Evolutionary conservation across 2,797 vertebrate genomes (phyloP).

Genomic region (Microcaecilia unicolor): DNA sequence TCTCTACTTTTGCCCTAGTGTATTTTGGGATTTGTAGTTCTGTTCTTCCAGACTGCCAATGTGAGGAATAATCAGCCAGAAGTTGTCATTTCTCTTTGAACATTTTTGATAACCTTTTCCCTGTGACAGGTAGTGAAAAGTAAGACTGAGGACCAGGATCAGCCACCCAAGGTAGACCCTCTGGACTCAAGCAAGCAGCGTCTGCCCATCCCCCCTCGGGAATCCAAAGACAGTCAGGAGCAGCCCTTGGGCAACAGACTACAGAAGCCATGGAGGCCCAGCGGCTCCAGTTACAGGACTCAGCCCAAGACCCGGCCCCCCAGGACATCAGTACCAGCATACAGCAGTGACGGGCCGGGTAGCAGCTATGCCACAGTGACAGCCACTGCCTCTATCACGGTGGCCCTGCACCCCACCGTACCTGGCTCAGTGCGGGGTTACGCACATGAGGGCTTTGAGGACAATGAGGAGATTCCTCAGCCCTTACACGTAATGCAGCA

Average conservation of each 20-base stretch:
- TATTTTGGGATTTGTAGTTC: no score
- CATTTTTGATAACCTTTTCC: no score
- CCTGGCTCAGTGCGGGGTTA: slow-evolving; percentile 77
- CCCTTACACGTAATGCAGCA: slow-evolving; percentile 26
- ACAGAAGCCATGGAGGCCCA: no score
- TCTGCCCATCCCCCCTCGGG: slow-evolving; percentile 44
- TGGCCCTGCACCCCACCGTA: slow-evolving; percentile 80
- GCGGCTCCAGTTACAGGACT: no score
- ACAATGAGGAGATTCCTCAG: slow-evolving; percentile 54
- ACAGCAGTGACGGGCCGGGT: slow-evolving; percentile 43
- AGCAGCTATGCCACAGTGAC: slow-evolving; percentile 79
- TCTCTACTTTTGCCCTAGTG: no score
- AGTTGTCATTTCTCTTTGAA: no score
- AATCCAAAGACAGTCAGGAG: slow-evolving; percentile 61
- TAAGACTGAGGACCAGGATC: slow-evolving; percentile 64
- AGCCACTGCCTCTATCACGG: slow-evolving; percentile 85
- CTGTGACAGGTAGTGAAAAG: slow-evolving; percentile 76
- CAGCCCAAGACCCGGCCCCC: slow-evolving; percentile 56
- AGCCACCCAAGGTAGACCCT: slow-evolving; percentile 44
- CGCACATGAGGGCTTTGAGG: slow-evolving; percentile 66
- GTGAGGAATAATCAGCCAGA: not conserved
- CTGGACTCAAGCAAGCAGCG: slow-evolving; percentile 37
- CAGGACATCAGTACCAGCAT: slow-evolving; percentile 60
- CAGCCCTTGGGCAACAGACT: no score
- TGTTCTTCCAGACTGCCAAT: no score